phyloP scores from a whole-genome alignment of 1,140 invertebrate genomes.

The Xylocopa sonorina region DNA sequence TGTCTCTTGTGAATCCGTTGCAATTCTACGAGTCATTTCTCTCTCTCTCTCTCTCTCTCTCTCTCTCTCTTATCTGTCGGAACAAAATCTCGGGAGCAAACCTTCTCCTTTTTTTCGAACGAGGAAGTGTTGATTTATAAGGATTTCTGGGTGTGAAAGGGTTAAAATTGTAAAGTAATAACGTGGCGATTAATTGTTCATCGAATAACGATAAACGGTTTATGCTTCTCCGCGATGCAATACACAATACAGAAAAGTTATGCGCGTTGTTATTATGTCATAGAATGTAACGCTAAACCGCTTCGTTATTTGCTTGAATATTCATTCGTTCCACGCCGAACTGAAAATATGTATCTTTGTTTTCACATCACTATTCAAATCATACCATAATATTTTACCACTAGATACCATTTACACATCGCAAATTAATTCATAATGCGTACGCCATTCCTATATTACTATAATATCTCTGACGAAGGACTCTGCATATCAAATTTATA shows the following conservation, averaged over 20 bases:
- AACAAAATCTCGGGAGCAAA: no score
- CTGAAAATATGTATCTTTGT: conserved; percentile 13
- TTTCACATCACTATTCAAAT: background rate
- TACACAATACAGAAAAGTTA: conserved; percentile 51
- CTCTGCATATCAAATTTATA: background rate
- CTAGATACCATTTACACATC: no score
- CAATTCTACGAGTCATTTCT: background rate
- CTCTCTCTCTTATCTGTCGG: no score
- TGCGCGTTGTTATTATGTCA: conserved; percentile 9
- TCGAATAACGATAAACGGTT: conserved; percentile 49
- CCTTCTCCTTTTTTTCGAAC: no score
- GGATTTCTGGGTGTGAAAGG: no score
- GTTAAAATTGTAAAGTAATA: background rate
- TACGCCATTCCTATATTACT: background rate
- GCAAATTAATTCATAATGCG: background rate
- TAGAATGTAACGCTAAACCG: conserved; percentile 39
- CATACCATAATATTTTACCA: background rate
- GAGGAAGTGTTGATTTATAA: no score
- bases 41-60: no score
- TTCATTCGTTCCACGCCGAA: conserved; percentile 17
- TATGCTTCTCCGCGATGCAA: conserved; percentile 49
- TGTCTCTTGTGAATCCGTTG: background rate
- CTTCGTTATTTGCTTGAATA: conserved; percentile 55
- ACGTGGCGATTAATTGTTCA: background rate
- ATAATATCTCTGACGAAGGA: background rate